Percentiles rank a stretch among this genome's conserved stretches.
phyloP scores from a whole-genome alignment of 2,113 vertebrate genomes.

The Cyphomyrus plagiostoma region DNA sequence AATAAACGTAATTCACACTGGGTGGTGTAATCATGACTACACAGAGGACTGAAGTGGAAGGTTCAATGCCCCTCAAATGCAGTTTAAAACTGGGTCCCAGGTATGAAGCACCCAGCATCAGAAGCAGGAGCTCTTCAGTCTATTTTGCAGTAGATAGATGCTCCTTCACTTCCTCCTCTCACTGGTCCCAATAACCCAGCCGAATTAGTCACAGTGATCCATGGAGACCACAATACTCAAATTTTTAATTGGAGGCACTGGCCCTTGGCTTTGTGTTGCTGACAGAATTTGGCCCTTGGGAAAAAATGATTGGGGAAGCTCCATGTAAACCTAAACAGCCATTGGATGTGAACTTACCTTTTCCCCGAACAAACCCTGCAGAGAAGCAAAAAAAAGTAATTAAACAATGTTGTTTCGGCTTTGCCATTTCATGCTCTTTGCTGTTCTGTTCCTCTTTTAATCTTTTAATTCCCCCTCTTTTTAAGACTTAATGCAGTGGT shows the following conservation, averaged over 20 bases:
- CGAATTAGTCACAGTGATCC: background rate
- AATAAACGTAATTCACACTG: background rate
- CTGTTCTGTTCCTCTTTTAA: background rate
- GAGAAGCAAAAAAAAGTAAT: constrained; percentile 27
- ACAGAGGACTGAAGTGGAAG: background rate
- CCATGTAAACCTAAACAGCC: background rate
- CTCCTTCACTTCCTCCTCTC: background rate
- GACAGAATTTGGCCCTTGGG: background rate
- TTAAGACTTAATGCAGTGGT: background rate
- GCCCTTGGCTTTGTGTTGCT: background rate
- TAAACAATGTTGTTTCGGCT: constrained; percentile 26
- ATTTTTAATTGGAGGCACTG: background rate
- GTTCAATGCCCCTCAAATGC: background rate
- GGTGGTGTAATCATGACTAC: background rate
- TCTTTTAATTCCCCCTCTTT: background rate
- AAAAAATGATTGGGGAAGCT: background rate
- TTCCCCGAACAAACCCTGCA: constrained; percentile 68
- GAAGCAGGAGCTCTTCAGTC: background rate
- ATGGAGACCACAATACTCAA: background rate
- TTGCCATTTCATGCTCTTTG: background rate
- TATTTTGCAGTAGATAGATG: background rate
- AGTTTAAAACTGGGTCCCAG: background rate
- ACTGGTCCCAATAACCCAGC: background rate
- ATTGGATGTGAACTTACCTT: constrained; percentile 57
- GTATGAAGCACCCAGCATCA: background rate